Evolutionary conservation across 53 echinoderm and acorn worm genomes (phyloP), one percentile per base, ranked within the genome.

Genomic region (Henricia sp.): DNA sequence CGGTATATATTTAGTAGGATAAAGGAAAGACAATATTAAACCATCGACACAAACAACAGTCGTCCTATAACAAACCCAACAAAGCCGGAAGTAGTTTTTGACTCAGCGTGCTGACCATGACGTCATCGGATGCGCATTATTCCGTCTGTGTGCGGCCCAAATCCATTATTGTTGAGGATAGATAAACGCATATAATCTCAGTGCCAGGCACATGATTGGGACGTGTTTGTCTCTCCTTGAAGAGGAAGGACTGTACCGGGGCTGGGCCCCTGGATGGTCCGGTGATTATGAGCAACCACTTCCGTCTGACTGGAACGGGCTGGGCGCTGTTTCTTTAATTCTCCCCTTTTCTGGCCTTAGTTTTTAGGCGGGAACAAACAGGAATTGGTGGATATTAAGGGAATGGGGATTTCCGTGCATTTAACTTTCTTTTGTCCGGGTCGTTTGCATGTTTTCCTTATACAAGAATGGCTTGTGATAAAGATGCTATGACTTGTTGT

Each of bases 71-170:
- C 6, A 21, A 25, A 60, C 29, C 33, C 12, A 80, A 33, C 21
- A 4, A 62, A 80, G 63, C 80, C 80, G 80, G 80, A 80, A 80
- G 80, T 36, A 80, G 34, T 64, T 78, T 56, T 80, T 80, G 63
- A 80, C 64, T 80, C 80, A 80, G 29, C 80, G 48, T 25, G 21
- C 63, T 80, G 80, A 80, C 80, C 80, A 80, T 80, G 64, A 80
- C 80, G 80, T 80, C 80, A 80, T 62, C 80, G 80, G 80, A 80
- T 80, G 80, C 50, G 43, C 63, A 62, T 80, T 63, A 62, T 80
- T 80, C 80, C 80, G 80, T 39, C 64, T 44, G 63, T 37, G 48
- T 35, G 32, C 43, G 12, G 58, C 30, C 60, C 64, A n/a, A 80
- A 80, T 80, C 80, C 80, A 80, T n/a, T 80, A 80, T 80, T 80